Base-by-base conservation (phyloP, 2,888 invertebrate species). In the Eledona agricola region DNA sequence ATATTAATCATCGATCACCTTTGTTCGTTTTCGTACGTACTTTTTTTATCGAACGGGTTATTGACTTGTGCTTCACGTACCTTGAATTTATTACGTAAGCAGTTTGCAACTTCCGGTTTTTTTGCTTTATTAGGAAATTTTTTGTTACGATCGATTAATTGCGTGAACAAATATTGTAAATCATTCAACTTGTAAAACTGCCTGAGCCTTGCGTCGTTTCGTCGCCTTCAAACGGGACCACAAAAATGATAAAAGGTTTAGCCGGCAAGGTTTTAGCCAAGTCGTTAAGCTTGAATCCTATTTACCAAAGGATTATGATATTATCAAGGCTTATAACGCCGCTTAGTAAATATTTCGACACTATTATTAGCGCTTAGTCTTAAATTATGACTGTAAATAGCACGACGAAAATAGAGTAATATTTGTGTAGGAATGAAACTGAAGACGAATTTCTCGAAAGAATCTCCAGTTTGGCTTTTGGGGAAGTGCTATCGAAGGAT, bases 401-500 rank as follows among this genome's bases (percentile, higher is more conserved):
- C n/a, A n/a, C n/a, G n/a, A n/a, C n/a, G n/a, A n/a, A n/a, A n/a
- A n/a, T n/a, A n/a, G n/a, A n/a, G n/a, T n/a, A n/a, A n/a, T n/a
- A n/a, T n/a, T n/a, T n/a, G n/a, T n/a, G 6, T 49, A 71, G 71
- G 72, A 5, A 70, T 71, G 72, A 93, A 93, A 77, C 78, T 90
- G 58, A 84, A 85, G 63, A 84, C 88, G 1, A 85, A 83, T 65
- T 87, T 89, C 65, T 91, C 90, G 0, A 90, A 89, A 77, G 92
- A 93, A 77, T 90, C 90, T 58, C 92, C 93, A 0, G 90, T 94
- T 2, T 93, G 90, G 88, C 74, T 94, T 12, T 77, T 94, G 15
- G 94, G 94, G 0, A 81, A 86, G 49, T 90, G 89, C 70, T 94
- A 94, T 70, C 82, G 88, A 9, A 89, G 88, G 68, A 60, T 71